Base-by-base conservation (phyloP, 2,113 vertebrate species). In the Alligator mississippiensis region DNA sequence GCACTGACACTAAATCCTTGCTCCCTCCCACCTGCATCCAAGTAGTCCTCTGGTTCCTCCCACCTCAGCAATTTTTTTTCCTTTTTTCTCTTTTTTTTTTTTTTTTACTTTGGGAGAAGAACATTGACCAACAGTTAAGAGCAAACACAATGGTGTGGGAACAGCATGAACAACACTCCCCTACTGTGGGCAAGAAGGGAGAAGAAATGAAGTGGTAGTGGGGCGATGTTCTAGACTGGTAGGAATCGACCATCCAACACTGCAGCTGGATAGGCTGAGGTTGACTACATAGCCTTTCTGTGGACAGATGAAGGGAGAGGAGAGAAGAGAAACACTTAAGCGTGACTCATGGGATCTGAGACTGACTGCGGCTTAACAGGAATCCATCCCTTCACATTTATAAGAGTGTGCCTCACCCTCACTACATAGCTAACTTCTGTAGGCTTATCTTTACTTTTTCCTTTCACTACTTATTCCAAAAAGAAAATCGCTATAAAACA, bases 301-400 rank as follows among this genome's bases (percentile, higher is more conserved):
- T n/a, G 54, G 83, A 88, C 94, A 96, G 81, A 30, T 1, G 57
- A n/a, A 80, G 88, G 90, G 90, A 91, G 30, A 83, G 90, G 90
- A 91, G 30, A 83, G 88, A 88, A 94, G 85, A 93, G 79, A 80
- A 96, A 72, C 89, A 93, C 81, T 76, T 88, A 2, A 82, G 85
- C 55, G 86, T 94, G 88, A 91, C 91, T 96, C 95, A 90, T 74
- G 93, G 95, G 89, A 91, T 80, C 92, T 76, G 61, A 93, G 90
- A 47, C 93, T 80, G 93, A 87, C 55, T 93, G 89, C 64, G 91
- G 81, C 81, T 28, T 82, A 66, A 19, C 80, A 95, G 89, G 97
- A 95, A 96, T 64, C 96, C 86, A 97, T 54, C 87, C 91, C 87
- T 96, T 79, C 93, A 86, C 88, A 87, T 82, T 82, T 68, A 89